phyloP scores from a whole-genome alignment of 2,797 vertebrate genomes.

The Gallinago stenura region DNA sequence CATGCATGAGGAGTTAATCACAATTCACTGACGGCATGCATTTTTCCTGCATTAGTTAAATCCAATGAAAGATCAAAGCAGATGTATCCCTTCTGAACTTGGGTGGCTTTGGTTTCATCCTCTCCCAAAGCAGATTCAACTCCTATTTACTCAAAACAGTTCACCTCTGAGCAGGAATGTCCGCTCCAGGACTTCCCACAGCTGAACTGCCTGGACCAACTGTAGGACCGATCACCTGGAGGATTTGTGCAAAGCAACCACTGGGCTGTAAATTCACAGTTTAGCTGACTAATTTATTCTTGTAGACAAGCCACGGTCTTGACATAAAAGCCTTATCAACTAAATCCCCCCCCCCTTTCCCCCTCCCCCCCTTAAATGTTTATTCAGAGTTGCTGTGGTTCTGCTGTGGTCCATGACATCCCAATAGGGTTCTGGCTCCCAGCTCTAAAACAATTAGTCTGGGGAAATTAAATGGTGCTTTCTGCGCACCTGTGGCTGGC shows the following conservation, averaged over 20 bases:
- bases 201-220: background rate
- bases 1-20: background rate
- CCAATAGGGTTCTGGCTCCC: background rate
- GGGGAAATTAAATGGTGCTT: background rate
- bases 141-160: background rate
- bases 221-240: background rate
- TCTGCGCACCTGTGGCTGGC: conserved; percentile 13
- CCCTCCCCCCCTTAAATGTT: background rate
- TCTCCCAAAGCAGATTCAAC: background rate
- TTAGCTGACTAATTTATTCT: background rate
- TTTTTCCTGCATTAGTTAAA: background rate
- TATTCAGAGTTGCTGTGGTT: background rate
- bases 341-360: background rate
- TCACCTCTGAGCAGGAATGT: background rate
- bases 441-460: conserved; percentile 23
- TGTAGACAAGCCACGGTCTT: background rate
- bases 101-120: background rate
- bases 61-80: fast-evolving
- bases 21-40: background rate
- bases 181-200: background rate
- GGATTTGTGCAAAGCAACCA: background rate
- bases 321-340: background rate
- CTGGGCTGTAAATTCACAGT: background rate
- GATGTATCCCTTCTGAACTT: background rate
- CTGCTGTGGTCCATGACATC: background rate